Evolutionary conservation across 2,797 vertebrate genomes (phyloP), one percentile per base, ranked within the genome.

Genomic region (Babyrousa celebensis): DNA sequence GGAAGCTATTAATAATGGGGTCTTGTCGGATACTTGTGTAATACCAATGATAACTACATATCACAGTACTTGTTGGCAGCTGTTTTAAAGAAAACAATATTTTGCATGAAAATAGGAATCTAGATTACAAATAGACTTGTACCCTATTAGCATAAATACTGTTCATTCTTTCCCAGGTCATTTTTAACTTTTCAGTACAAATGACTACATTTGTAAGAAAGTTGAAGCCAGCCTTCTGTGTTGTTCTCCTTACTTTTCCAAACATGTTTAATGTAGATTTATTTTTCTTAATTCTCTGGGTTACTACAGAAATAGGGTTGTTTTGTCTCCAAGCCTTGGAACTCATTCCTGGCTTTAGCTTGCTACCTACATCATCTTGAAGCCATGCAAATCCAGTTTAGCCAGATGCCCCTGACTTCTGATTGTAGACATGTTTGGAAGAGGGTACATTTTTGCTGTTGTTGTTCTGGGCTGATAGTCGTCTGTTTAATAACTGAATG

Each of bases 291-390:
- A 29, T 60, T 78, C 0, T 67, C 36, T 84, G 95, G 56, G 1
- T 85, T 74, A 70, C 32, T 67, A 5, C 18, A 77, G 17, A 83
- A 83, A 71, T 18, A 23, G 58, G 0, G 10, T 17, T 94, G 11
- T 95, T 94, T 58, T 84, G 36, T 90, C 14, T 79, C 16, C 54
- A 78, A 94, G n/a, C 0, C 29, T 80, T 71, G 32, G 43, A 94
- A 83, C 6, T n/a, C 67, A 54, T 84, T 70, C 23, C 20, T 75
- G 18, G 18, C 3, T 58, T 65, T 65, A 17, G 5, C 18, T 94
- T 65, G 58, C 16, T 58, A 6, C 6, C 43, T 54, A 62, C 0
- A 62, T 25, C 27, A 54, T 43, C 43, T 87, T 92, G 11, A 86
- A 15, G 1, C 72, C n/a, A 83, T 18, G 3, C 11, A 54, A 78